Base-by-base conservation (phyloP, 2,888 invertebrate species). In the Lacanobia oleracea region DNA sequence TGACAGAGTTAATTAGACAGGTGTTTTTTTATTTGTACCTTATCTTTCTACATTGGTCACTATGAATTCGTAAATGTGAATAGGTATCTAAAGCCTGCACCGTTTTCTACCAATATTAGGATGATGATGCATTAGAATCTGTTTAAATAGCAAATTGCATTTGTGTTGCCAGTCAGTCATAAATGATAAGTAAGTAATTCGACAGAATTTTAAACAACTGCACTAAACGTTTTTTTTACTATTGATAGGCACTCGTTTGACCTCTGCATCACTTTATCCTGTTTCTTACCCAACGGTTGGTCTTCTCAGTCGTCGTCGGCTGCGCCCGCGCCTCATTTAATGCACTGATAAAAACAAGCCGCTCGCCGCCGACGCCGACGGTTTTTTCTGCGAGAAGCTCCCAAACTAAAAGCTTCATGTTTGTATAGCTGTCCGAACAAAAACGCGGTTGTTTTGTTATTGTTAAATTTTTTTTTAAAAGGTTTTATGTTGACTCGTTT, bases 321-420 rank as follows among this genome's bases (percentile, higher is more conserved):
- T 75, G 76, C 81, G 81, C 74, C 81, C 43, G 76, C 77, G 73
- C 78, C 80, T 69, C 81, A 81, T 83, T 81, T 82, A 79, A 77
- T 73, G 77, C 72, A 75, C 77, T 67, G 86, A 86, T 84, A 87
- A 85, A 81, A 82, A 79, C 79, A 54, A 37, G 56, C 72, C 60
- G 67, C 53, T 51, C 40, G 66, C 71, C 73, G 78, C 59, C 75
- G 81, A 53, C n/a, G 71, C 70, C 75, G 73, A 57, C 40, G 33
- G 54, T 72, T 82, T 78, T 81, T 84, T 72, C 63, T 67, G 73
- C 67, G 61, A 59, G 40, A 40, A 67, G 67, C 27, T 51, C 50
- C 80, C 64, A 61, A 80, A 80, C 80, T 80, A 73, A 80, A 80
- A 80, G 80, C 80, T 62, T 67, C 77, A 77, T 80, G 80, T 80